phyloP scores from a whole-genome alignment of 2,113 vertebrate species.

The Sebastes fasciatus region DNA sequence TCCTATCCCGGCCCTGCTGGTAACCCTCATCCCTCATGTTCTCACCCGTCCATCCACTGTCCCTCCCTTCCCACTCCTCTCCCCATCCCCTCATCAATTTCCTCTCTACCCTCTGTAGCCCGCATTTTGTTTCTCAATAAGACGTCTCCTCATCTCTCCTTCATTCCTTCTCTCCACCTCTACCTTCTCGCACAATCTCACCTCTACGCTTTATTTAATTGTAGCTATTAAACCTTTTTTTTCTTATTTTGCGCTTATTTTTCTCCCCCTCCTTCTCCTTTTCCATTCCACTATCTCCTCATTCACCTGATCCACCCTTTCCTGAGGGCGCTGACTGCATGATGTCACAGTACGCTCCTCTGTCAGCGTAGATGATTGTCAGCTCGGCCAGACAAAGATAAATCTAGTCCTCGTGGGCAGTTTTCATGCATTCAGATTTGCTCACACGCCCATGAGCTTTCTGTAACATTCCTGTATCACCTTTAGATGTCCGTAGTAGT shows the following conservation, averaged over 20 bases:
- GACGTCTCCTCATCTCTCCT: conserved; percentile 35
- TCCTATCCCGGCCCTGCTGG: conserved; percentile 44
- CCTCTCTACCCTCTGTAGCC: conserved; percentile 34
- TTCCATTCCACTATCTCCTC: conserved; percentile 31
- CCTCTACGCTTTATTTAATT: conserved; percentile 43
- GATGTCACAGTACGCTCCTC: conserved; percentile 65
- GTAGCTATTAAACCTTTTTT: conserved; percentile 27
- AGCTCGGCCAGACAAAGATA: conserved; percentile 56
- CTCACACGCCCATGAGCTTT: neutral
- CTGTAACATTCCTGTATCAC: conserved; percentile 3
- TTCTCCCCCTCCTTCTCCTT: conserved; percentile 6
- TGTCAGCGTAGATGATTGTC: conserved; percentile 68
- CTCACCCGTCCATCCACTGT: conserved; percentile 48
- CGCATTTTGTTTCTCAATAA: conserved; percentile 43
- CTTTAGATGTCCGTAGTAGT: neutral
- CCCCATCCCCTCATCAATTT: conserved; percentile 46
- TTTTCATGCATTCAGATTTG: conserved; percentile 18
- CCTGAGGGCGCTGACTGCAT: conserved; percentile 65
- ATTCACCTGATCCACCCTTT: conserved; percentile 52
- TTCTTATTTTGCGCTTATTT: neutral
- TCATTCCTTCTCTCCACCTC: conserved; percentile 33
- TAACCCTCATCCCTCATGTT: conserved; percentile 66
- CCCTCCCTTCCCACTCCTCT: conserved; percentile 40
- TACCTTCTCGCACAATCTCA: conserved; percentile 17
- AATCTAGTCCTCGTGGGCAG: conserved; percentile 53